Percentiles rank a stretch among this genome's conserved stretches.
These are phyloP conservation scores for Cydia strobilella DNA, from an alignment of 1,140 invertebrate genomes.

Conservation along the genomic window DNA sequence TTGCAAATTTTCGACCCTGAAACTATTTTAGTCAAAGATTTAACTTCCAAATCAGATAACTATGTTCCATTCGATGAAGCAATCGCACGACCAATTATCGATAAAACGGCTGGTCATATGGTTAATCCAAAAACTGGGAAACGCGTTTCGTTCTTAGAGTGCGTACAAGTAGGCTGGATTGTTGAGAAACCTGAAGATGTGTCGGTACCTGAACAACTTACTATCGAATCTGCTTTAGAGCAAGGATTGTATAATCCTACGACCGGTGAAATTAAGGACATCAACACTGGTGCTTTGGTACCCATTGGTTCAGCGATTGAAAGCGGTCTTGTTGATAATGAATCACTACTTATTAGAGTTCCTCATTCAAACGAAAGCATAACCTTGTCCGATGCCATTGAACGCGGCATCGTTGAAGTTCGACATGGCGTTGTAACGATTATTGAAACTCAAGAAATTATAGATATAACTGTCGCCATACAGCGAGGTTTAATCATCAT, in stretches of 20 bases:
- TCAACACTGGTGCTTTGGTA: slow-evolving; percentile 82
- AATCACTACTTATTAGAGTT: slow-evolving; percentile 86
- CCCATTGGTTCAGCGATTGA: slow-evolving; percentile 87
- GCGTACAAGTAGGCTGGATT: slow-evolving; percentile 87
- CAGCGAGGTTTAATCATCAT: slow-evolving; percentile 85
- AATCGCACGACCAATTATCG: slow-evolving; percentile 86
- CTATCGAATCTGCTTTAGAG: slow-evolving; percentile 84
- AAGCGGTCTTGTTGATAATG: slow-evolving; percentile 86
- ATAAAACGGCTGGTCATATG: slow-evolving; percentile 89
- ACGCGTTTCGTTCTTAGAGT: slow-evolving; percentile 91
- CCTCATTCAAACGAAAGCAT: slow-evolving; percentile 86
- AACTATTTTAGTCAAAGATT: slow-evolving; percentile 89
- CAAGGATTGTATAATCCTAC: slow-evolving; percentile 83
- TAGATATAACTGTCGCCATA: slow-evolving; percentile 87
- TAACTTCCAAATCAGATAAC: slow-evolving; percentile 83
- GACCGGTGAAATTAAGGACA: slow-evolving; percentile 84
- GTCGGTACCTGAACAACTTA: slow-evolving; percentile 73
- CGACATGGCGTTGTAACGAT: slow-evolving; percentile 86
- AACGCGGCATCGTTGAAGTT: slow-evolving; percentile 88
- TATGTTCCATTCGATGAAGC: slow-evolving; percentile 88
- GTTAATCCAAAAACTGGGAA: slow-evolving; percentile 91
- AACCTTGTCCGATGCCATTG: slow-evolving; percentile 87
- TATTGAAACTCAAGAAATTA: slow-evolving; percentile 83
- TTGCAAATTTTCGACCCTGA: slow-evolving; percentile 88
- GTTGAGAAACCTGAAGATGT: slow-evolving; percentile 82